Evolutionary conservation across 2,888 invertebrate species (phyloP), one percentile per base, ranked within the genome.

Genomic region (Miltochrista miniata): DNA sequence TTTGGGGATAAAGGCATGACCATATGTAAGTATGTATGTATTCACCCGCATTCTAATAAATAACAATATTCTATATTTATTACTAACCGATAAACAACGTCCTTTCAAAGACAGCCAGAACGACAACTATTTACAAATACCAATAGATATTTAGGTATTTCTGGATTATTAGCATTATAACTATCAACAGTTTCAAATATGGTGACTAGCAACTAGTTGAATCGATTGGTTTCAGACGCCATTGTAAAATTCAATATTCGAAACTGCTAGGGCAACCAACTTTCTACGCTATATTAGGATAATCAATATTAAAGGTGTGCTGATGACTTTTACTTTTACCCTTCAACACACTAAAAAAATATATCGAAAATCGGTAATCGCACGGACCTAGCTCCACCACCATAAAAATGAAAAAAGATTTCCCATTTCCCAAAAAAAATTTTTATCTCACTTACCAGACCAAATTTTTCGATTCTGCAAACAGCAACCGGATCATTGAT

Each of bases 131-230:
- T 46, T 37, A 46, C 18, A 38, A 30, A 15, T 38, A 51, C 42
- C 46, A 41, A 36, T 51, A 24, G 18, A 5, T 24, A 24, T 24
- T 29, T 36, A n/a, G 18, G 33, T 15, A 24, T 30, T 13, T 34
- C 12, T 47, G 38, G 37, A 49, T 51, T 64, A 64, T 56, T 67
- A 62, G 48, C 48, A 56, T 60, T 67, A 58, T 56, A 67, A 68
- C 68, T 68, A 67, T 67, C 68, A 11, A 49, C 33, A 43, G 35
- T 5, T 15, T 64, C 68, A 51, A 64, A 64, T 67, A 67, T 60
- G 68, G 68, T 7, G 38, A 46, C 46, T 48, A 54, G 52, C 57
- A 47, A 52, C 64, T 44, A 55, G 51, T 51, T 51, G 54, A 62
- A 67, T 64, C 64, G 62, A 62, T 53, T 56, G 64, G 59, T 47